Conservation (phyloP, 2,888 invertebrate species). For the Hoplodrina blanda region DNA sequence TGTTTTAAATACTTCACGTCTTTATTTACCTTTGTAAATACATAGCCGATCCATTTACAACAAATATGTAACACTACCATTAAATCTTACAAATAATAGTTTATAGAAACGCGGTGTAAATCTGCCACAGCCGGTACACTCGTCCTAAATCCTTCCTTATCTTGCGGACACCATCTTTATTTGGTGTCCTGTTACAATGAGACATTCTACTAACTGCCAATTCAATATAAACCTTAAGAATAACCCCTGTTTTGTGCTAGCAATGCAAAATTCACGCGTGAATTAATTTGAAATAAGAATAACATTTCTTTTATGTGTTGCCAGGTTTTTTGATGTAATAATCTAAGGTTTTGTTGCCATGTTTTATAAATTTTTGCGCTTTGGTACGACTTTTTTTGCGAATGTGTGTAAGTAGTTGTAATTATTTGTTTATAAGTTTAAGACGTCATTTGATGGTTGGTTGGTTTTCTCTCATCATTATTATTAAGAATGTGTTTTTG, state of each 20-base stretch:
- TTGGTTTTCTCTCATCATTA: slow-evolving; percentile 45
- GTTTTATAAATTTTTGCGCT: slow-evolving; percentile 57
- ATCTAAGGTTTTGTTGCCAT: slow-evolving; percentile 57
- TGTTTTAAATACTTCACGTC: neutral
- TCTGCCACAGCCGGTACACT: slow-evolving; percentile 68
- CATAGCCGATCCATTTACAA: slow-evolving; percentile 30
- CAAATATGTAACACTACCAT: slow-evolving; percentile 59
- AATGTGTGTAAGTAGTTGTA: slow-evolving; percentile 58
- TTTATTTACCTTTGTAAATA: slow-evolving; percentile 6
- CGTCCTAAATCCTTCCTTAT: slow-evolving; percentile 82
- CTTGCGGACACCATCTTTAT: slow-evolving; percentile 80
- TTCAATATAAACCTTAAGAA: slow-evolving; percentile 76
- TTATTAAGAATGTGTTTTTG: slow-evolving; percentile 13
- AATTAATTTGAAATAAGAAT: slow-evolving; percentile 78
- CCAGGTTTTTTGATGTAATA: slow-evolving; percentile 62
- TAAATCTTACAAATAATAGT: slow-evolving; percentile 70
- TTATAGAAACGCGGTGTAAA: slow-evolving; percentile 74
- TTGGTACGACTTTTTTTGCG: slow-evolving; percentile 43
- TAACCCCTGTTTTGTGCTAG: slow-evolving; percentile 69
- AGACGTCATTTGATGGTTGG: slow-evolving; percentile 62
- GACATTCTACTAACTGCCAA: slow-evolving; percentile 75
- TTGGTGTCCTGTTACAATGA: slow-evolving; percentile 81
- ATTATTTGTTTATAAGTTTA: slow-evolving; percentile 73
- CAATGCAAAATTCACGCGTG: slow-evolving; percentile 82
- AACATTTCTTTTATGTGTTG: slow-evolving; percentile 65